Evolutionary conservation across 2,113 vertebrate genomes (phyloP).

Genomic region (Xiphophorus couchianus): DNA sequence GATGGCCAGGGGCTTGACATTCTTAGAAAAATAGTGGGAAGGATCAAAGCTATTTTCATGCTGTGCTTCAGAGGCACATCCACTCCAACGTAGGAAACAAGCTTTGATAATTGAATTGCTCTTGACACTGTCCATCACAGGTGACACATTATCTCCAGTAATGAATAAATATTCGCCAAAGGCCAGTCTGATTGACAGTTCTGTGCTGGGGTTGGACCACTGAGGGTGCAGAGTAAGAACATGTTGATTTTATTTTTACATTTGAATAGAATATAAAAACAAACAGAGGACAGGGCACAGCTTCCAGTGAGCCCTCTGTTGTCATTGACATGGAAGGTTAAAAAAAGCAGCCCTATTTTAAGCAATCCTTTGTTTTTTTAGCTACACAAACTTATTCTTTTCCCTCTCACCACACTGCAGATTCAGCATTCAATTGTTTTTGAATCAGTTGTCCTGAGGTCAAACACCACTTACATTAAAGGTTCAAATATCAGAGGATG

Average conservation of each 20-base stretch:
- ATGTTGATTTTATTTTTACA: constrained; percentile 34
- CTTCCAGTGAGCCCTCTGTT: constrained; percentile 52
- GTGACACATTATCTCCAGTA: constrained; percentile 54
- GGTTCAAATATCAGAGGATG: background rate
- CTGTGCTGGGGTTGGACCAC: constrained; percentile 23
- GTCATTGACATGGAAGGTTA: constrained; percentile 22
- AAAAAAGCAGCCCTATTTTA: constrained; percentile 7
- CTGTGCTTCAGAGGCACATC: constrained; percentile 30
- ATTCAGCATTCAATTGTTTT: constrained; percentile 4
- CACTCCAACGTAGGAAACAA: constrained; percentile 45
- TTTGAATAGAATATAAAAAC: constrained; percentile 17
- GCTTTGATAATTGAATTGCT: constrained; percentile 51
- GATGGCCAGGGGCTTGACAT: constrained; percentile 13
- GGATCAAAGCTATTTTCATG: constrained; percentile 51
- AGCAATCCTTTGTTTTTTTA: constrained; percentile 34
- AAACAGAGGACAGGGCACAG: constrained; percentile 33
- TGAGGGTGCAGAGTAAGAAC: constrained; percentile 22
- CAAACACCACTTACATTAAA: background rate
- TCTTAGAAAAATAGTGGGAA: constrained; percentile 36
- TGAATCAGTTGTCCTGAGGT: constrained; percentile 13
- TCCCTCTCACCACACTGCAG: background rate
- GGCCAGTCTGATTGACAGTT: constrained; percentile 50
- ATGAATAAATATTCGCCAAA: constrained; percentile 57
- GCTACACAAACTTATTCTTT: constrained; percentile 6
- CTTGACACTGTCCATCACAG: constrained; percentile 50